Evolutionary conservation across 35 echinoderm and acorn worm species (phyloP).

Genomic region (Heliocidaris erythrogramma): DNA sequence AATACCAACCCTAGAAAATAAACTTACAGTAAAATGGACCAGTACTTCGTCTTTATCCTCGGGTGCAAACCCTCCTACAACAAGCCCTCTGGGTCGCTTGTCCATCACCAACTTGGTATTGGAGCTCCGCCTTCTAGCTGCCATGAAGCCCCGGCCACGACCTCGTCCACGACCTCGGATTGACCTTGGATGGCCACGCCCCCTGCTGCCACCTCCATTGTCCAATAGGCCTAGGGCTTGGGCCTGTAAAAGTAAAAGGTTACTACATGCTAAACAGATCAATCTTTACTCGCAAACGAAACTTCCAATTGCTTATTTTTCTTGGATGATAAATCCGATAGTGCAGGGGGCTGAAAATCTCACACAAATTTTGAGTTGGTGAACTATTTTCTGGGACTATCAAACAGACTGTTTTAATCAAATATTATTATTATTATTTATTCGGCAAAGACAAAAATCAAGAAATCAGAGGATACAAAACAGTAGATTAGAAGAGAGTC

Average conservation of each 20-base stretch:
- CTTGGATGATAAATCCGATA: no score
- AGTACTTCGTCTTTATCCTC: conserved; percentile 93
- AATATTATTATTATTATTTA: no score
- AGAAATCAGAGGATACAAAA: no score
- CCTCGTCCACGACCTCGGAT: conserved; percentile 63
- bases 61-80: conserved; percentile 68
- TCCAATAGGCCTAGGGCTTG: conserved; percentile 68
- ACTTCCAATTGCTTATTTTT: no score
- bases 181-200: conserved; percentile 50
- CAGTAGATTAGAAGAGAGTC: no score
- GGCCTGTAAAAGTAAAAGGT: conserved; percentile 55
- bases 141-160: conserved; percentile 67
- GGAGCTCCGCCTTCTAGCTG: conserved; percentile 58
- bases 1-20: not conserved
- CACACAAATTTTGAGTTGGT: no score
- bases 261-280: not conserved
- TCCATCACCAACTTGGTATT: conserved; percentile 75
- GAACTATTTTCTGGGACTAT: no score
- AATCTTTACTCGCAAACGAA: not conserved
- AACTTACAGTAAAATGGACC: conserved; percentile 90
- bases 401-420: no score
- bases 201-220: conserved; percentile 55
- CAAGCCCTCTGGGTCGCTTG: conserved; percentile 81
- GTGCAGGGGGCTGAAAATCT: no score
- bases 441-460: no score